Conservation (phyloP, 2,797 vertebrate species). For the Antennarius maculatus region DNA sequence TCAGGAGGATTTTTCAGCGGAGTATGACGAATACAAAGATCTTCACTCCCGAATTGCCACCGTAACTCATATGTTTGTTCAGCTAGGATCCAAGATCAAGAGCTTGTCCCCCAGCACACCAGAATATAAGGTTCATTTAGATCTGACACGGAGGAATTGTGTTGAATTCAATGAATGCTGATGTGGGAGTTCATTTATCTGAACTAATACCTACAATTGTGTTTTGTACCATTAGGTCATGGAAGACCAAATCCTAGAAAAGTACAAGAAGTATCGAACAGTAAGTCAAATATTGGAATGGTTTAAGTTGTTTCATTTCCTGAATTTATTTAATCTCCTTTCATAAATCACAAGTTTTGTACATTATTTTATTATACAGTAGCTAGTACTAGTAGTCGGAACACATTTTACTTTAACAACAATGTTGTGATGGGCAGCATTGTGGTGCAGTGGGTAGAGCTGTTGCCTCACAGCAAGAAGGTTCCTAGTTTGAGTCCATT, state of each 20-base stretch:
- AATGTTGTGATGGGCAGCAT: too few species aligned
- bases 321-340: neutral
- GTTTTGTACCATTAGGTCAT: slow-evolving; percentile 74
- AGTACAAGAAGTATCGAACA: slow-evolving; percentile 88
- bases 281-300: slow-evolving; percentile 64
- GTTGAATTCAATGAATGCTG: neutral
- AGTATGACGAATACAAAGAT: slow-evolving; percentile 84
- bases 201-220: neutral
- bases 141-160: neutral
- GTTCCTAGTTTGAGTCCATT: too few species aligned
- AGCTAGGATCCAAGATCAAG: slow-evolving; percentile 87
- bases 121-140: slow-evolving; percentile 80
- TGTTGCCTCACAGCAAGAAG: too few species aligned
- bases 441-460: too few species aligned
- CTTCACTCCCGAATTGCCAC: slow-evolving; percentile 83
- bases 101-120: slow-evolving; percentile 81
- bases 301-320: neutral
- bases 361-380: neutral
- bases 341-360: neutral
- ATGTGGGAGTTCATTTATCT: neutral
- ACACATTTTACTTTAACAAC: too few species aligned
- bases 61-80: slow-evolving; percentile 84
- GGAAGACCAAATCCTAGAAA: slow-evolving; percentile 87
- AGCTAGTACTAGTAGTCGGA: neutral
- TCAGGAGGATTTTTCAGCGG: slow-evolving; percentile 86